A percentile compares a stretch with the other conserved stretches of the same genome.
Conservation (phyloP, 2,888 invertebrate genomes). For the Ochropleura leucogaster region DNA sequence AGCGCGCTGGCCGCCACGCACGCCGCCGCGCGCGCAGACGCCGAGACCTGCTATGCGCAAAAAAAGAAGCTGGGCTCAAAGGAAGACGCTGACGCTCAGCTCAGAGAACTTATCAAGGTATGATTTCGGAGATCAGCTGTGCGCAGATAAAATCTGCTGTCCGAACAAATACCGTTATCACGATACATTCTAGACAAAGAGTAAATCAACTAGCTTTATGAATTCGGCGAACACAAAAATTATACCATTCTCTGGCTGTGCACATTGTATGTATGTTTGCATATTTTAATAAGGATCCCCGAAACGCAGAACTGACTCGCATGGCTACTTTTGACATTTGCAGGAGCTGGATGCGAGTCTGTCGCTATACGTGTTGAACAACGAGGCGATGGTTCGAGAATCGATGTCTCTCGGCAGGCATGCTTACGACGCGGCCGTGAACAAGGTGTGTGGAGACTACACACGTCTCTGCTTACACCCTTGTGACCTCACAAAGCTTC, state of each 20-base stretch:
- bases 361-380: conserved; percentile 60
- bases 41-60: conserved; percentile 58
- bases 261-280: neutral
- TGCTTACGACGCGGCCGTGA: conserved; percentile 58
- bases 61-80: conserved; percentile 55
- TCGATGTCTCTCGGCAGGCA: conserved; percentile 50
- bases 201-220: neutral
- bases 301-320: neutral
- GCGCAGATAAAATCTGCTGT: neutral
- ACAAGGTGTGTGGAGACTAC: conserved; percentile 42
- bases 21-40: conserved; percentile 28
- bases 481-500: conserved; percentile 38
- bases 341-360: conserved; percentile 68
- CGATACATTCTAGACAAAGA: neutral
- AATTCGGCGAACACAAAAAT: neutral
- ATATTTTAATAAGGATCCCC: neutral
- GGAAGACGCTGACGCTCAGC: conserved; percentile 35
- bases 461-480: conserved; percentile 63
- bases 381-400: conserved; percentile 65
- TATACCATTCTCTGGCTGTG: neutral
- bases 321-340: conserved; percentile 2
- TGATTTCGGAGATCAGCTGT: neutral
- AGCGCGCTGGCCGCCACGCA: neutral
- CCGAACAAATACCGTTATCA: neutral
- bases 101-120: conserved; percentile 50